phyloP scores from a whole-genome alignment of 2,113 vertebrate species.

The Podilymbus podiceps region DNA sequence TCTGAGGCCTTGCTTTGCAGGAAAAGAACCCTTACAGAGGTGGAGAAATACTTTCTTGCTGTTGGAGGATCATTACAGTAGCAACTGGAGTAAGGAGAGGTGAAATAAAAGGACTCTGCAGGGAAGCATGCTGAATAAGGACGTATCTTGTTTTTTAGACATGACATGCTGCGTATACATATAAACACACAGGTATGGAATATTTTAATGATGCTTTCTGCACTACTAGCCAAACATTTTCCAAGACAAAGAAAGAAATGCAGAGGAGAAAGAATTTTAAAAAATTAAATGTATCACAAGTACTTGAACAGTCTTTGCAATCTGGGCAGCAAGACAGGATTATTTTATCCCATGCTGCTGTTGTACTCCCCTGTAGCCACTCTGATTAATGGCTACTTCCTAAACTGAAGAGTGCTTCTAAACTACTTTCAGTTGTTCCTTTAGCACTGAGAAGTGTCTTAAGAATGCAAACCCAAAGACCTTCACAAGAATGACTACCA shows the following conservation, averaged over 20 bases:
- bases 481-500: neutral
- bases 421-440: neutral
- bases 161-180: rapidly evolving
- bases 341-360: neutral
- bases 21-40: neutral
- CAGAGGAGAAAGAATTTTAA: neutral
- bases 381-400: neutral
- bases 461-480: neutral
- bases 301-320: neutral
- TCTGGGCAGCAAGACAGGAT: neutral
- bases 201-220: neutral
- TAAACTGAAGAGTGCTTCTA: neutral
- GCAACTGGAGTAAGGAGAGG: neutral
- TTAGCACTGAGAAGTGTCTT: neutral
- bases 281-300: neutral
- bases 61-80: rapidly evolving
- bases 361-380: neutral
- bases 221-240: neutral
- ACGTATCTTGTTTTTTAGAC: neutral
- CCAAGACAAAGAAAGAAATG: neutral
- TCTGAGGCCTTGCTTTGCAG: neutral
- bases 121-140: neutral
- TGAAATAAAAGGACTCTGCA: neutral
- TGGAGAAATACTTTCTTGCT: neutral
- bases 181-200: rapidly evolving